phyloP scores from a whole-genome alignment of 2,797 vertebrate species.

The Danio jaintianensis region DNA sequence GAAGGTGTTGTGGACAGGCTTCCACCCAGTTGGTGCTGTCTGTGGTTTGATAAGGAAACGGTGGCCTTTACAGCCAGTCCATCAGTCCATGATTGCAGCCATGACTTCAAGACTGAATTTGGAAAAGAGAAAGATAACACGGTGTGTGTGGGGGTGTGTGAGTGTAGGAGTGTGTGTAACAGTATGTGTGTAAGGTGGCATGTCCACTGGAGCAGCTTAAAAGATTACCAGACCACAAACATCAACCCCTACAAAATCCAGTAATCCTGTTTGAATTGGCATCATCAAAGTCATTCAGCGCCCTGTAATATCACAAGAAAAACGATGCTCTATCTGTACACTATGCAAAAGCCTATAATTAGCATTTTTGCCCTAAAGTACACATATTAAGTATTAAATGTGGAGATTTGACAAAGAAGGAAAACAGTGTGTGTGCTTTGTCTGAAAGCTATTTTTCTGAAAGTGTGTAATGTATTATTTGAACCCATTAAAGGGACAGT shows the following conservation, averaged over 20 bases:
- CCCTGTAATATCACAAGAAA: conserved; percentile 19
- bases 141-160: conserved; percentile 14
- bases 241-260: conserved; percentile 30
- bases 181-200: conserved; percentile 37
- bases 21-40: conserved; percentile 19
- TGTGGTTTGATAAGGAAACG: conserved; percentile 31
- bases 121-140: conserved; percentile 17
- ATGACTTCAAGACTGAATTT: conserved; percentile 18
- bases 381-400: background rate
- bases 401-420: background rate
- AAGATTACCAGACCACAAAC: conserved; percentile 52
- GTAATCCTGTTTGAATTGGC: conserved; percentile 41
- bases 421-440: no score
- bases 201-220: conserved; percentile 45
- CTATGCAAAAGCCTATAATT: conserved; percentile 22
- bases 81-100: conserved; percentile 22
- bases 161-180: conserved; percentile 4
- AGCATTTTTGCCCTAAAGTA: background rate
- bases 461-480: no score
- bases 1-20: conserved; percentile 7
- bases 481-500: no score
- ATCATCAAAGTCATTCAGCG: conserved; percentile 26
- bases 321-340: conserved; percentile 23
- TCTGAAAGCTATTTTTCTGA: no score
- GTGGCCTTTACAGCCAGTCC: background rate